Base-by-base conservation (phyloP, 2,888 invertebrate genomes). In the Galerucella nymphaeae region DNA sequence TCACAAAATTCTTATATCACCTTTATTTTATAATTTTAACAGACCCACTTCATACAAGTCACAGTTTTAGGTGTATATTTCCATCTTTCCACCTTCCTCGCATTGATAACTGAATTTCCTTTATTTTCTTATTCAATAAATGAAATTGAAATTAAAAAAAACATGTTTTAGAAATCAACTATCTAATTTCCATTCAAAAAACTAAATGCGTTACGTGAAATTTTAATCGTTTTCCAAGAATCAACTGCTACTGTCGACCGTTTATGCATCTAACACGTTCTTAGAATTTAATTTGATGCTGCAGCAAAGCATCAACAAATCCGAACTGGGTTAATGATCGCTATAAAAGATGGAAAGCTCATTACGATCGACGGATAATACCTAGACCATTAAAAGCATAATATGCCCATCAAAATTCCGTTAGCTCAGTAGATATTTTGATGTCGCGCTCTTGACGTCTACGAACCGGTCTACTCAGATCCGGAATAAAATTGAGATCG, bases 281-380 rank as follows among this genome's bases (percentile, higher is more conserved):
- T 42, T 5, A 8, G 11, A 42, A 41, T 18, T 11, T 41, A 58
- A 13, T 55, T 13, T 23, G 6, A 8, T 16, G 58, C 14, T 23
- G 10, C 10, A 30, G 20, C 58, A 13, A 6, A 42, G 42, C 42
- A 41, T n/a, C 30, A 59, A 30, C 30, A 42, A 42, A 42, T 42
- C 59, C 50, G 59, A 67, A 67, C 48, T 67, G 45, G 67, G 67
- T 67, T 67, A 67, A 67, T 67, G 67, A 67, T 67, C 66, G 66
- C 50, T 67, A 61, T 67, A 67, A 67, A 67, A 67, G 61, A 67
- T 67, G 67, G 59, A 67, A 61, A 61, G 58, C 67, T 67, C 67
- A 58, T 67, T 67, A 67, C 67, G 50, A 67, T 59, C 67, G 67
- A 59, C 59, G 50, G 61, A 67, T 67, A 61, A 67, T 67, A 38